phyloP scores from a whole-genome alignment of 2,888 invertebrate genomes.

The Sepioteuthis lessoniana region DNA sequence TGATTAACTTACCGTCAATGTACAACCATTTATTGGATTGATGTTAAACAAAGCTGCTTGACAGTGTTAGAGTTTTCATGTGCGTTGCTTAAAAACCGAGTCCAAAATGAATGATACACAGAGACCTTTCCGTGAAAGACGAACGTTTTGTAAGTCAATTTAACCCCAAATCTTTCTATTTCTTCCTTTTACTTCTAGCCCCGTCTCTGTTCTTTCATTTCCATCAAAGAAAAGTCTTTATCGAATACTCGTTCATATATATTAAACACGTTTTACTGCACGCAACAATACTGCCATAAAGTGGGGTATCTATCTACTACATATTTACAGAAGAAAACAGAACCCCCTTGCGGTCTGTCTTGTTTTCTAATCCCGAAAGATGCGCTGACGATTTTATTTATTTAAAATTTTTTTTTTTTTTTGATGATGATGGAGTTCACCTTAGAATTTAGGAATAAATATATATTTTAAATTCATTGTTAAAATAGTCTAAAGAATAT shows the following conservation, averaged over 20 bases:
- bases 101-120: constrained; percentile 50
- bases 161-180: neutral
- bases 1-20: neutral
- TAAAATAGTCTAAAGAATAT: too few species aligned
- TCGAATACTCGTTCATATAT: neutral
- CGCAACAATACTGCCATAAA: neutral
- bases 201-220: neutral
- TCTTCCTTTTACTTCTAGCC: neutral
- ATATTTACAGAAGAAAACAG: neutral
- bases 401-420: too few species aligned
- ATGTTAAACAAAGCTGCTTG: neutral
- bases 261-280: neutral
- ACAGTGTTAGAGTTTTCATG: neutral
- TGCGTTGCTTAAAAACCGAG: neutral
- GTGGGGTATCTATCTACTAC: neutral
- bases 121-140: constrained; percentile 54
- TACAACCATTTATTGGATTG: neutral
- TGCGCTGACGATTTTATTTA: too few species aligned
- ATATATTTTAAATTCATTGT: too few species aligned
- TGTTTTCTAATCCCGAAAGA: too few species aligned
- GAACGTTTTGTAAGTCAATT: constrained; percentile 53
- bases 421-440: too few species aligned
- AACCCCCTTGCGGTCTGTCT: neutral
- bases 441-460: too few species aligned
- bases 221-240: neutral